Conservation (phyloP, 1,140 invertebrate species). For the Homarus americanus region DNA sequence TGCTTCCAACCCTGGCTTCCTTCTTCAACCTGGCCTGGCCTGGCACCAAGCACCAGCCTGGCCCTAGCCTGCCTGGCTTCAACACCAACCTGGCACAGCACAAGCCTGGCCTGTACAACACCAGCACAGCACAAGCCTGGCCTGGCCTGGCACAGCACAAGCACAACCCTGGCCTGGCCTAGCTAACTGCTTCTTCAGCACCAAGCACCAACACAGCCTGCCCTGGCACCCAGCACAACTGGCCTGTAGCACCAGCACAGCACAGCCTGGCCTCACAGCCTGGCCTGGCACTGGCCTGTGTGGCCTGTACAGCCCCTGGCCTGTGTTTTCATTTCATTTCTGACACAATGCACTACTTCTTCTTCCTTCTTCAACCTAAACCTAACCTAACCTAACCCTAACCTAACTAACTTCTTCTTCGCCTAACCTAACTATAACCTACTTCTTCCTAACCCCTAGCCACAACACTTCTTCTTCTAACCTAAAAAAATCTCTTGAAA, state of each 20-base stretch:
- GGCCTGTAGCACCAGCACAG: conserved; percentile 54
- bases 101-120: conserved; percentile 25
- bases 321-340: too few species aligned
- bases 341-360: too few species aligned
- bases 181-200: too few species aligned
- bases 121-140: conserved; percentile 19
- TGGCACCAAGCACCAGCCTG: conserved; percentile 56
- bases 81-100: not conserved
- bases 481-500: too few species aligned
- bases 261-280: conserved; percentile 74
- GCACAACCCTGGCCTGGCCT: conserved; percentile 37
- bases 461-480: too few species aligned
- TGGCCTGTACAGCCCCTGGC: too few species aligned
- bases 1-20: conserved; percentile 19
- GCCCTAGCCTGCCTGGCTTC: conserved; percentile 47
- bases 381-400: too few species aligned
- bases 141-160: not conserved
- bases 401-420: too few species aligned
- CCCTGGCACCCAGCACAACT: conserved; percentile 74
- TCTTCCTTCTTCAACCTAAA: too few species aligned
- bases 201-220: too few species aligned
- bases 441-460: too few species aligned
- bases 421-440: too few species aligned
- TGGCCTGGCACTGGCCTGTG: conserved; percentile 74
- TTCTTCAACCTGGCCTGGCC: conserved; percentile 31